Percentiles rank a stretch among this genome's conserved stretches.
Evolutionary conservation across 2,888 invertebrate genomes (phyloP).

Genomic region (Diarsia mendica): DNA sequence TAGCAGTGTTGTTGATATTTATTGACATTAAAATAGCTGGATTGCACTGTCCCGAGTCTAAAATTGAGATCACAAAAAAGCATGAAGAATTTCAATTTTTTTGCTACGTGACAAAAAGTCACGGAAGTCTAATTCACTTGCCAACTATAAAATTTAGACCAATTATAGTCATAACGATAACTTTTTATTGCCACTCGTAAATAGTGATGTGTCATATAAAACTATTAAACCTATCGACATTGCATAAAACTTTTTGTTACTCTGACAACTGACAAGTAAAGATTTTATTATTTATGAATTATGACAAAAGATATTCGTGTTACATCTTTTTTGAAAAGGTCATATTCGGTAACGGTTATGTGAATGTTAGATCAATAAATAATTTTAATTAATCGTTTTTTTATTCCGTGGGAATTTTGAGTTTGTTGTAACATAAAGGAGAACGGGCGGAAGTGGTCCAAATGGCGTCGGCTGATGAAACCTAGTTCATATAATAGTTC

Average conservation of each 20-base stretch:
- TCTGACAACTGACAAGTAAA: slow-evolving; percentile 8
- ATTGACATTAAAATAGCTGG: not conserved
- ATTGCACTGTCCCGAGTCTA: not conserved
- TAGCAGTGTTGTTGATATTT: not conserved
- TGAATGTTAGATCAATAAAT: slow-evolving; percentile 17
- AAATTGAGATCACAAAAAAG: not conserved
- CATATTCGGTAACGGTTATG: not conserved
- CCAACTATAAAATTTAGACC: not conserved
- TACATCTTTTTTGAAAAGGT: slow-evolving; percentile 43
- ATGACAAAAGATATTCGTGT: slow-evolving; percentile 13
- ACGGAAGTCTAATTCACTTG: not conserved
- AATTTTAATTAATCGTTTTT: slow-evolving; percentile 14
- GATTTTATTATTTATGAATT: slow-evolving; percentile 10
- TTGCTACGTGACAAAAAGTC: not conserved
- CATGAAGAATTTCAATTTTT: not conserved
- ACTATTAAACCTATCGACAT: not conserved
- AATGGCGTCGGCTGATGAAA: too few relatives aligned
- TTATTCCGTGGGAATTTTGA: slow-evolving; percentile 19
- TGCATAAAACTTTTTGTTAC: slow-evolving; percentile 27
- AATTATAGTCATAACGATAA: slow-evolving; percentile 4
- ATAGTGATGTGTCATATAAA: slow-evolving; percentile 20
- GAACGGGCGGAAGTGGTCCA: too few relatives aligned
- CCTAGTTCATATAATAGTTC: too few relatives aligned
- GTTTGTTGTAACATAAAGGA: slow-evolving; percentile 17
- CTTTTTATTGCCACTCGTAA: not conserved